Percentiles rank a stretch among this genome's conserved stretches.
These are phyloP conservation scores for Hirundichthys speculiger DNA, from an alignment of 2,113 vertebrate genomes.

Conservation along the genomic window DNA sequence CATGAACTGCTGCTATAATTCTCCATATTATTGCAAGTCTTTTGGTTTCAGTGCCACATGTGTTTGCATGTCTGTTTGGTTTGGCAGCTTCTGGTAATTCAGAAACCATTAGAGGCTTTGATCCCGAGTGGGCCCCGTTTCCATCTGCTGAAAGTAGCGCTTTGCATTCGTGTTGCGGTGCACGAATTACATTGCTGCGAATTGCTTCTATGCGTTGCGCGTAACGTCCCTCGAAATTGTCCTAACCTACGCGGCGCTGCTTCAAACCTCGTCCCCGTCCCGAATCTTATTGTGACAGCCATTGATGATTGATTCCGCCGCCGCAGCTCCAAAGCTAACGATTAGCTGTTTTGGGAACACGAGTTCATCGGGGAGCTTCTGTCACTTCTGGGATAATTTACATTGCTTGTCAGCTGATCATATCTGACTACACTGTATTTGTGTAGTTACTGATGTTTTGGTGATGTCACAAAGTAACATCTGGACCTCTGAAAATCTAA, in stretches of 20 bases:
- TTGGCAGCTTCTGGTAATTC: conserved; percentile 90
- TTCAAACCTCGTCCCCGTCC: conserved; percentile 29
- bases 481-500: conserved; percentile 65
- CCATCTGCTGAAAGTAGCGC: conserved; percentile 82
- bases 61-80: conserved; percentile 89
- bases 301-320: conserved; percentile 68
- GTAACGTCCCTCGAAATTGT: conserved; percentile 82
- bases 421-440: conserved; percentile 16
- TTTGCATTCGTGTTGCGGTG: conserved; percentile 83
- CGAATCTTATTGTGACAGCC: conserved; percentile 35
- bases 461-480: conserved; percentile 62
- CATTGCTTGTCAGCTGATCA: conserved; percentile 37
- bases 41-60: conserved; percentile 75
- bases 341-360: conserved; percentile 26
- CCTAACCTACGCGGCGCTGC: conserved; percentile 61
- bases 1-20: conserved; percentile 59
- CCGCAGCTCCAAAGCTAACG: conserved; percentile 27
- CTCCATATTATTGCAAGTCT: conserved; percentile 71
- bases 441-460: conserved; percentile 58
- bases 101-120: conserved; percentile 85
- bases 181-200: conserved; percentile 77
- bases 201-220: conserved; percentile 83
- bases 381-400: conserved; percentile 31
- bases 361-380: conserved; percentile 12
- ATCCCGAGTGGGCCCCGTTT: conserved; percentile 84